Evolutionary conservation across 2,113 vertebrate genomes (phyloP).

Genomic region (Larimichthys crocea): DNA sequence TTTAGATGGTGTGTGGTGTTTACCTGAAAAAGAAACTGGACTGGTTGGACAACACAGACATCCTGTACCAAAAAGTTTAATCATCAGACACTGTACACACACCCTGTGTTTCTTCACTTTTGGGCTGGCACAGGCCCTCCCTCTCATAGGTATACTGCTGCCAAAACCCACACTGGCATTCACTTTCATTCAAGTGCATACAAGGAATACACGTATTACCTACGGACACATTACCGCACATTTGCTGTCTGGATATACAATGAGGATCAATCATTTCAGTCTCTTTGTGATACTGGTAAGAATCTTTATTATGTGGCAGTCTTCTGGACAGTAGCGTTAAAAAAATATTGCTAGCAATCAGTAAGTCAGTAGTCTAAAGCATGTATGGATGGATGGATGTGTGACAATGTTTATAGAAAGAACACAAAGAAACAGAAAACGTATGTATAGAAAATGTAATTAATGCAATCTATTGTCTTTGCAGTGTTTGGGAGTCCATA

Average conservation of each 20-base stretch:
- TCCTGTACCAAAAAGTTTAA: too few species aligned
- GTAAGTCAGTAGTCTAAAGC: too few species aligned
- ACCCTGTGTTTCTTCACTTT: background rate
- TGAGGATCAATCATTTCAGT: conserved; percentile 25
- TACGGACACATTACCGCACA: background rate
- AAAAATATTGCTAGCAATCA: background rate
- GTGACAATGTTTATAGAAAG: too few species aligned
- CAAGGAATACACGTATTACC: background rate
- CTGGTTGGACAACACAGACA: too few species aligned
- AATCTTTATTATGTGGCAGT: background rate
- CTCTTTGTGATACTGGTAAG: conserved; percentile 70
- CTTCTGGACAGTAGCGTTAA: background rate
- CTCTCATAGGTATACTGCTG: conserved; percentile 5
- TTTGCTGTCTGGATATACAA: conserved; percentile 21
- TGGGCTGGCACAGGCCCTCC: conserved; percentile 10
- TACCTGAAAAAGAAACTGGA: too few species aligned
- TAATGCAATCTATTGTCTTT: background rate
- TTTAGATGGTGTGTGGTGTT: too few species aligned
- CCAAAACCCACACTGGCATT: background rate
- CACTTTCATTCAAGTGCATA: background rate
- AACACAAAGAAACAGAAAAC: too few species aligned
- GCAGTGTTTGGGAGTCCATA: conserved; percentile 40
- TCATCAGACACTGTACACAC: background rate
- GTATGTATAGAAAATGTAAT: too few species aligned
- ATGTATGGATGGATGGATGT: too few species aligned